Evolutionary conservation across 2,797 vertebrate species (phyloP), one percentile per base, ranked within the genome.

Genomic region (Thripadectes ignobilis): DNA sequence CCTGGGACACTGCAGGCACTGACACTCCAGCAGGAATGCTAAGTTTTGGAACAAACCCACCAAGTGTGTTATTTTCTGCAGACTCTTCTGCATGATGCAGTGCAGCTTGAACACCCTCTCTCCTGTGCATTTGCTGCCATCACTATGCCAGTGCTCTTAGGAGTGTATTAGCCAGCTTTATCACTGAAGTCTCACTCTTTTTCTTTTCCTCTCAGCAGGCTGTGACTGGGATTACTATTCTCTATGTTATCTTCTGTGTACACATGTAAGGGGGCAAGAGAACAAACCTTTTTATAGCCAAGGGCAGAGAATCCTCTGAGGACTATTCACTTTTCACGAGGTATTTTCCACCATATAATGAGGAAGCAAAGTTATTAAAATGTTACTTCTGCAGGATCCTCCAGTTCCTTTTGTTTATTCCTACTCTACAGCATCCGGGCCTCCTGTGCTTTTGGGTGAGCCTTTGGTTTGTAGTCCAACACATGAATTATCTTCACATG

Each of bases 391-490:
- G 65, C 36, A 91, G 72, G 92, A 83, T 86, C 88, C 93, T 95
- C 83, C 75, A 85, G 38, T 66, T 94, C 46, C 76, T 93, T 96
- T 94, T 95, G 82, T 94, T 96, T 95, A 67, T 93, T 94, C 67
- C 87, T 82, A 87, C 96, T 63, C 66, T 39, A 88, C 71, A 88
- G 55, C 67, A 73, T 48, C 55, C 3, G 1, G 69, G 85, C 85
- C 75, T 77, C 82, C 83, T 88, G 67, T 0, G 3, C 85, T 82
- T 92, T 90, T 74, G 92, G 78, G 88, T 83, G 77, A 94, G 88
- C 88, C 88, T 58, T 80, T 12, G 6, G 51, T 89, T 58, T 94
- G 65, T 45, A 76, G 89, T 94, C 66, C 71, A 71, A 63, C 66
- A 51, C 39, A 67, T 78, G 87, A 95, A 92, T 93, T 92, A 94